phyloP scores from a whole-genome alignment of 2,113 vertebrate species.

The Paratilapia polleni region DNA sequence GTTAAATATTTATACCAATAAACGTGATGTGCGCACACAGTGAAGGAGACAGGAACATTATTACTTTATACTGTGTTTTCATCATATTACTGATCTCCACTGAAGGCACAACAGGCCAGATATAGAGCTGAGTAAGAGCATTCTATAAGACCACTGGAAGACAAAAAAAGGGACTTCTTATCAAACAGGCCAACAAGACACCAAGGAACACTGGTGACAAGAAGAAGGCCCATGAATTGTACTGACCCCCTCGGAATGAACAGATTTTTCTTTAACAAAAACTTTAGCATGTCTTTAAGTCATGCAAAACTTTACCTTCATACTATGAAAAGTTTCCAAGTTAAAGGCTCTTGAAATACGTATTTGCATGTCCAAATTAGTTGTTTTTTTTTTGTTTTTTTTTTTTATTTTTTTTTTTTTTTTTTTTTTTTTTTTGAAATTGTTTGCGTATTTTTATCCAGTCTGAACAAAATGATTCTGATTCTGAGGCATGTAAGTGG shows the following conservation, averaged over 20 bases:
- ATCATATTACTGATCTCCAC: not conserved
- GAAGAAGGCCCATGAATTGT: not conserved
- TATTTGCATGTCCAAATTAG: too few species aligned
- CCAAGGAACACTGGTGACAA: too few species aligned
- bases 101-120: not conserved
- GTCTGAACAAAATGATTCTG: conserved; percentile 6
- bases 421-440: not conserved
- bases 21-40: not conserved
- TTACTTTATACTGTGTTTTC: not conserved
- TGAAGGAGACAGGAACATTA: not conserved
- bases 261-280: not conserved
- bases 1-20: not conserved
- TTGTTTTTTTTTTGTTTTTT: too few species aligned
- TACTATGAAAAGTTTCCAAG: too few species aligned
- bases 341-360: too few species aligned
- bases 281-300: too few species aligned
- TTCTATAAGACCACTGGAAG: not conserved
- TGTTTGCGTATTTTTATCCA: conserved; percentile 15
- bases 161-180: not conserved
- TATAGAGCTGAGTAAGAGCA: not conserved
- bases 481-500: not conserved
- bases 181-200: not conserved
- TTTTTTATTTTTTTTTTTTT: not conserved
- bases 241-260: not conserved
- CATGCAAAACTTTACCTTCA: too few species aligned